Evolutionary conservation across 2,113 vertebrate genomes (phyloP), one percentile per base, ranked within the genome.

Genomic region (Puffinus mauretanicus): DNA sequence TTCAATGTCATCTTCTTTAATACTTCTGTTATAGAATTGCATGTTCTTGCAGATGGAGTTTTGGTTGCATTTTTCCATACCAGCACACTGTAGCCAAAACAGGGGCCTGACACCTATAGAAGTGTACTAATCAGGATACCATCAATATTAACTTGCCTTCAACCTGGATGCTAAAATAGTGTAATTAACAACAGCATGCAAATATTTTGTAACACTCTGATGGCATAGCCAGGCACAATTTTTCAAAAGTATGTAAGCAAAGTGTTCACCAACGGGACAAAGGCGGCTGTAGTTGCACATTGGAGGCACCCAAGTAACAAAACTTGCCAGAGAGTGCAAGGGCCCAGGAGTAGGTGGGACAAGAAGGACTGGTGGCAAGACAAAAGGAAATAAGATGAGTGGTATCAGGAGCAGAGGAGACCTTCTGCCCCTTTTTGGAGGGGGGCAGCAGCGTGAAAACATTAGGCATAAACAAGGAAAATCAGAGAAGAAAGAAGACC

Each of bases 301-400:
- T 0, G 0, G 30, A 42, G 20, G 17, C 65, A 77, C 42, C 19
- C 14, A 73, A 25, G 30, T 58, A 49, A 57, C n/a, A 62, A 36
- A 66, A 29, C 40, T 30, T 73, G 32, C 9, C 64, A 66, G 52
- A 72, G 36, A 62, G 26, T 84, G 4, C 21, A 60, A 52, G 22
- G 55, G 4, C 46, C 36, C 62, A 58, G 24, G 21, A 80, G 62
- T 8, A 80, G 22, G 40, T 52, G 18, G 34, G 25, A 55, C 24
- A 57, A 82, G 71, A 34, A 77, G 34, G 38, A 61, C 13, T 38
- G 13, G 47, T 36, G 14, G 52, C 44, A 83, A 80, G n/a, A 49
- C 18, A 72, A 47, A 60, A 66, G 26, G 82, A 93, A 78, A 20
- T 24, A 46, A 38, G 14, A 5, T n/a, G 36, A 21, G 34, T 26